Base-by-base conservation (phyloP, 2,113 vertebrate species). In the Corynorhinus townsendii region DNA sequence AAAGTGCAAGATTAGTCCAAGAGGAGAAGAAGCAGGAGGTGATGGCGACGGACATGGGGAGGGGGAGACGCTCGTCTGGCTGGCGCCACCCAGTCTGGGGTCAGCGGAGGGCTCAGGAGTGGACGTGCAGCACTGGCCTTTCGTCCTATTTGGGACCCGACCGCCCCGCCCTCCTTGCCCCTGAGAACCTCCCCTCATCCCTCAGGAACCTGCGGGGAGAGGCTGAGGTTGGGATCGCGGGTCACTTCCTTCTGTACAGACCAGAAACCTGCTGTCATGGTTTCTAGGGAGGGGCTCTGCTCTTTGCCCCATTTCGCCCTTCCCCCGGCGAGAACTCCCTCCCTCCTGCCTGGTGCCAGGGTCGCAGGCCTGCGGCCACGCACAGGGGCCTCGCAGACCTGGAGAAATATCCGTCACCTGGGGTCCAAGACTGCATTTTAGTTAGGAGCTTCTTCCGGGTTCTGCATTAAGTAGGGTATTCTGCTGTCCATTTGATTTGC, bases 11-110 rank as follows among this genome's bases (percentile, higher is more conserved):
- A 49, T 71, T 49, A 26, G 59, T 68, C 52, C n/a, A 40, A 52
- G 54, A 56, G 26, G 54, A 71, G 26, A 54, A 91, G 38, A 80
- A 84, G 81, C 83, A 30, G 62, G 92, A 97, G 93, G 92, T 96
- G 95, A 93, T 49, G 83, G 83, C 33, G 43, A 49, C 26, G 12
- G 47, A 71, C 35, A 11, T 72, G 82, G 93, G 95, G 89, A 47
- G 68, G 89, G 85, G 81, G 71, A 86, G 82, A 68, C 52, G 10
- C 47, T 35, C 22, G 11, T 71, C 20, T 71, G 84, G 75, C 84
- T 17, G 77, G 28, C 7, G 49, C 91, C 43, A 11, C 33, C n/a
- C n/a, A 62, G 72, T 56, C 56, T 49, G 79, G 26, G 86, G 72
- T 88, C 85, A 75, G 71, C 28, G 59, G 59, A 62, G 28, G 59